Base-by-base conservation (phyloP, 2,113 vertebrate species). In the Misgurnus anguillicaudatus region DNA sequence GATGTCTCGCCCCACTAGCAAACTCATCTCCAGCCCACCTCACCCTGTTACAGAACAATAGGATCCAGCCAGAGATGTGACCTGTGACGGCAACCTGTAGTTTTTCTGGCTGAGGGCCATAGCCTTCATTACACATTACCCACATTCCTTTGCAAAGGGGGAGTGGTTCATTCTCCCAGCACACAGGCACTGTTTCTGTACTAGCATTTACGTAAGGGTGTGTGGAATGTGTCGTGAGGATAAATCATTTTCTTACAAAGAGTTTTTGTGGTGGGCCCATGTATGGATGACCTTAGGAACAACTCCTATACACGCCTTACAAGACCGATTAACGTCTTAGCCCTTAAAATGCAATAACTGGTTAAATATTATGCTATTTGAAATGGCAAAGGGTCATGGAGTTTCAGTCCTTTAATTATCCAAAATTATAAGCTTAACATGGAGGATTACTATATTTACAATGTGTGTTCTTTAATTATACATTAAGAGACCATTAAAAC, bases 91-190 rank as follows among this genome's bases (percentile, higher is more conserved):
- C 79, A 85, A 82, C 81, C 84, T 66, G 47, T 68, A 76, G 77
- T 58, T 81, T 69, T 58, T 82, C 72, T 87, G 87, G 85, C 85
- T 78, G 41, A 38, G 68, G 85, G 80, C 88, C 84, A 80, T 80
- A 71, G 71, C 63, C 81, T 81, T 72, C 36, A 51, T 72, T 72
- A 67, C 62, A 80, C 73, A 84, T 80, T 80, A 63, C 31, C 69
- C 66, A 75, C 74, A 86, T 87, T 86, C 83, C 65, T 71, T 57
- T 70, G 66, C 65, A 58, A 9, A 16, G 19, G 38, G 47, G 13
- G n/a, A 17, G 45, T 64, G 36, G 41, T 36, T 75, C 63, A 65
- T n/a, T 21, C 17, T 14, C 45, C 19, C 31, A 63, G 48, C 16
- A 61, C 63, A 68, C 51, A 62, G 31, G 17, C 19, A 16, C 24